A percentile compares a stretch with the other conserved stretches of the same genome.
These are phyloP conservation scores for Asteroscopus sphinx DNA, from an alignment of 2,888 invertebrate genomes.

Conservation along the genomic window DNA sequence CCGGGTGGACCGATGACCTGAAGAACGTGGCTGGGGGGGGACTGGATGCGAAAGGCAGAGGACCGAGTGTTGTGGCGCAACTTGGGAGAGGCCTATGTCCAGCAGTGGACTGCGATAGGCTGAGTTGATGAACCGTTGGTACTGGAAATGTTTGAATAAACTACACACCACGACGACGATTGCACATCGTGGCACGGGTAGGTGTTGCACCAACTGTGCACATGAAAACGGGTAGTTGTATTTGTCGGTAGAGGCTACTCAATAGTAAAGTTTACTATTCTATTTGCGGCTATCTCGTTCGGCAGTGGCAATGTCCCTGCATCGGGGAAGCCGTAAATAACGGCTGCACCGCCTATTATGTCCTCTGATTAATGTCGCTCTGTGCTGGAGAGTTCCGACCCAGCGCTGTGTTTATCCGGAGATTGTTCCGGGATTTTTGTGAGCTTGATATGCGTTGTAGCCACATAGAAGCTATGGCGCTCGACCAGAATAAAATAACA, in stretches of 20 bases:
- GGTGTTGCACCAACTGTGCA: neutral
- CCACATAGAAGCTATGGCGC: no score
- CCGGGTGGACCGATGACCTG: no score
- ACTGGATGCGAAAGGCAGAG: no score
- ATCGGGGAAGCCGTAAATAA: slow-evolving; percentile 50
- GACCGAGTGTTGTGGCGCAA: no score
- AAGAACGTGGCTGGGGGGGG: no score
- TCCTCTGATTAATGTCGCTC: slow-evolving; percentile 34
- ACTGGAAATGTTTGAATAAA: no score
- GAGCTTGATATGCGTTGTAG: neutral
- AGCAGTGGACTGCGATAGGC: no score
- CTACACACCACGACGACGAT: no score
- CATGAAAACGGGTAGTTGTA: neutral
- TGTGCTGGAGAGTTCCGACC: slow-evolving; percentile 1
- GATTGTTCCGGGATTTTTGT: slow-evolving; percentile 3
- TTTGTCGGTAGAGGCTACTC: slow-evolving; percentile 12
- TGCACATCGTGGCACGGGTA: no score
- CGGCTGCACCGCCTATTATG: slow-evolving; percentile 44
- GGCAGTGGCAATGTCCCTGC: slow-evolving; percentile 32
- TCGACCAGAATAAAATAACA: neutral
- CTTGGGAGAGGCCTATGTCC: no score
- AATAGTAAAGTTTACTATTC: slow-evolving; percentile 14
- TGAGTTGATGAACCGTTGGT: no score
- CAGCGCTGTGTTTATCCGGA: neutral
- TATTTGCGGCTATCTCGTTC: slow-evolving; percentile 30